Evolutionary conservation across 2,888 invertebrate genomes (phyloP).

Genomic region (Dysmachus trigonus): DNA sequence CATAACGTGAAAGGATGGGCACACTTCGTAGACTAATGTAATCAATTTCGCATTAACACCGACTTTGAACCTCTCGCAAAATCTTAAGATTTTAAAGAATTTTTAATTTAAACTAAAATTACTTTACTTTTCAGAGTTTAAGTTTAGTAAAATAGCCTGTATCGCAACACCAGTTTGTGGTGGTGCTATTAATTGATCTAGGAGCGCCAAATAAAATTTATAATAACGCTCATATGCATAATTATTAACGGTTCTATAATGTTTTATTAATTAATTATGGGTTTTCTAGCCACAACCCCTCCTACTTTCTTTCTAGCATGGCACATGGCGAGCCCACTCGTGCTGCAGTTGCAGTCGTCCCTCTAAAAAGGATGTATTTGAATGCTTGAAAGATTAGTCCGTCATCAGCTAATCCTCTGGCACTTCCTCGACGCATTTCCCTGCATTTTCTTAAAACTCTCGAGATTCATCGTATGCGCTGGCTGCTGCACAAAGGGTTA

Average conservation of each 20-base stretch:
- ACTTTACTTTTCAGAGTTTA: too few species aligned
- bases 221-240: background rate
- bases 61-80: too few species aligned
- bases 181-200: too few species aligned
- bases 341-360: background rate
- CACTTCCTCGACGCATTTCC: background rate
- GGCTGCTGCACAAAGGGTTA: slow-evolving; percentile 22
- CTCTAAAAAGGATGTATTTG: background rate
- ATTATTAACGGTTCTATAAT: background rate
- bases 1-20: too few species aligned
- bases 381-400: slow-evolving; percentile 7
- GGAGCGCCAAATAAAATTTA: background rate
- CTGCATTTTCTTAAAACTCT: background rate
- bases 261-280: background rate
- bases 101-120: too few species aligned
- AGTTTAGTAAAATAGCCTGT: too few species aligned
- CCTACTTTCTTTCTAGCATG: background rate
- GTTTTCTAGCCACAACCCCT: background rate
- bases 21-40: too few species aligned
- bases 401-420: slow-evolving; percentile 16
- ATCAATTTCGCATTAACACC: too few species aligned
- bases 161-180: too few species aligned
- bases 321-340: background rate
- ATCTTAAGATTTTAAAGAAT: too few species aligned
- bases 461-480: slow-evolving; percentile 18